These are phyloP conservation scores for Spermophilus dauricus DNA, from an alignment of 2,113 vertebrate species.

Conservation along the genomic window DNA sequence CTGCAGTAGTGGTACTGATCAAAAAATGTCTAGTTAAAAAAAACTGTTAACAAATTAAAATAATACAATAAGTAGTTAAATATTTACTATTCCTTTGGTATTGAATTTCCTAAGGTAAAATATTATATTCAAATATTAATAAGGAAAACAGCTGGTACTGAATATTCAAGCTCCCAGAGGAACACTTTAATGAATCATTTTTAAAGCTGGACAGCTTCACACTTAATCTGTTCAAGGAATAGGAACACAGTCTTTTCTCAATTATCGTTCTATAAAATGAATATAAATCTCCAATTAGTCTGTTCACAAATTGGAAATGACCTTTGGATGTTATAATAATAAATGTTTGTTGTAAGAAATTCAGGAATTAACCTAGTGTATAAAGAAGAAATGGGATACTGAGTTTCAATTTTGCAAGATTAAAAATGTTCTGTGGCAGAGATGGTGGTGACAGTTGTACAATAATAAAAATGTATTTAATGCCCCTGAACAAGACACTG, in stretches of 20 bases:
- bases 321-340: constrained; percentile 59
- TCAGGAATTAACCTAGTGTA: constrained; percentile 14
- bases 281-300: constrained; percentile 74
- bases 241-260: constrained; percentile 77
- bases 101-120: constrained; percentile 70
- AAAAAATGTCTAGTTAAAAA: constrained; percentile 36
- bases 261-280: constrained; percentile 72
- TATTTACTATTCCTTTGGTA: constrained; percentile 77
- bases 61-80: constrained; percentile 61
- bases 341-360: constrained; percentile 71
- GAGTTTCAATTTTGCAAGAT: constrained; percentile 51
- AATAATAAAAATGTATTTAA: not conserved
- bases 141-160: constrained; percentile 78
- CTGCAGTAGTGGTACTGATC: not conserved
- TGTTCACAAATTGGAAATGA: constrained; percentile 72
- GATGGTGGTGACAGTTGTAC: not conserved
- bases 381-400: constrained; percentile 14
- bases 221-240: constrained; percentile 71
- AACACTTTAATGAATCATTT: constrained; percentile 78
- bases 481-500: not conserved
- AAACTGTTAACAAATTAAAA: constrained; percentile 64
- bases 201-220: constrained; percentile 64
- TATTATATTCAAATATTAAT: constrained; percentile 74
- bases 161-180: constrained; percentile 78
- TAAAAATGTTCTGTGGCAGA: constrained; percentile 17